Evolutionary conservation across 2,797 vertebrate species (phyloP), one percentile per base, ranked within the genome.

Genomic region (Aldrovandia affinis): DNA sequence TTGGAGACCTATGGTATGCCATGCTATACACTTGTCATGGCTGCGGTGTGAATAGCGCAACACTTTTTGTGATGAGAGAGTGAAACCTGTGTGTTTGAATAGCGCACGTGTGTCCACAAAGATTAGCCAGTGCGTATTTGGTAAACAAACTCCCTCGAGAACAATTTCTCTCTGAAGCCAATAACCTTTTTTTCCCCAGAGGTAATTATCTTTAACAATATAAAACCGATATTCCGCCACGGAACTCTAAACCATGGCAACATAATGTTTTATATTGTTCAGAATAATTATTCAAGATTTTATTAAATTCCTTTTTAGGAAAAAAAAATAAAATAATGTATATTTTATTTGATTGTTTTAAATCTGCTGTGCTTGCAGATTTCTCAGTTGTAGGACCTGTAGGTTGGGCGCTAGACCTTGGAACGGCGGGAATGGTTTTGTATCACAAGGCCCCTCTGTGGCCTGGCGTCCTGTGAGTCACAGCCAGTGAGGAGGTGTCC

Each of bases 371-470:
- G 73, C n/a, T 42, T 61, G 55, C 82, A 65, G 18, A 75, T 9
- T 75, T 75, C 44, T 44, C 25, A 44, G 70, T 75, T 25, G 18
- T 75, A 25, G 75, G 50, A 36, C 36, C 20, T 78, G 59, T 20
- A 47, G 70, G 57, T 68, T 70, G 33, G 65, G 57, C 6, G 15
- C 57, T 63, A 28, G n/a, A 54, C 47, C 42, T 77, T 81, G 61
- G 28, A 82, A 52, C 3, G 0, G 14, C 28, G 36, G 36, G 75
- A 83, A 55, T 68, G 44, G 77, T 81, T 30, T 63, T 33, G 63
- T 77, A n/a, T 87, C 63, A 25, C 59, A 2, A 73, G 88, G 90
- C 90, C 90, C 88, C 86, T 87, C 54, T 0, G 88, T 52, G 57
- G 54, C 59, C 42, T 86, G 81, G 87, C 59, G 54, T 33, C 73